Base-by-base conservation (phyloP, 2,888 invertebrate genomes). In the Anthrax anthrax region DNA sequence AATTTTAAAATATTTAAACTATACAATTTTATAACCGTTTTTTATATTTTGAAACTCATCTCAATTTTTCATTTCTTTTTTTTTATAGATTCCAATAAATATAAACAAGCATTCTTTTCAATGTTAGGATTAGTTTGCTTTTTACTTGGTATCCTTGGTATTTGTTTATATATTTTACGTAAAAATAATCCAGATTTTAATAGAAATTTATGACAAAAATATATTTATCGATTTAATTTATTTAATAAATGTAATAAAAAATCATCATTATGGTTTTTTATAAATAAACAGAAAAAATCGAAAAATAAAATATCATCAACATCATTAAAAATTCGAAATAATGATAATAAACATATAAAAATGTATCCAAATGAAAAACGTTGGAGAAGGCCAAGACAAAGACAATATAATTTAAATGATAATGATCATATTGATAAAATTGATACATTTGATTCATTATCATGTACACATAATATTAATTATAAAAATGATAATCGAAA, bases 31-130 rank as follows among this genome's bases (percentile, higher is more conserved):
- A n/a, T n/a, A n/a, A n/a, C n/a, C n/a, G n/a, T n/a, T n/a, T n/a
- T n/a, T n/a, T n/a, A n/a, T n/a, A n/a, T n/a, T n/a, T n/a, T n/a
- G n/a, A n/a, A n/a, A n/a, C n/a, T n/a, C n/a, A n/a, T n/a, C n/a
- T n/a, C n/a, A n/a, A n/a, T n/a, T 32, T 32, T 5, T 32, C 4
- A 12, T 12, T n/a, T 32, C 36, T 16, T 2, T 36, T 36, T 36
- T 36, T 36, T 16, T n/a, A 36, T 16, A 2, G 65, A 65, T 52
- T 64, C 63, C 1, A 56, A 58, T 6, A 64, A 67, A 18, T 69
- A 65, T 49, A 64, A 64, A 4, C 65, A 67, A 44, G 69, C 67
- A 0, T 69, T 69, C 48, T 69, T 65, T 49, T 61, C 64, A 4
- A 62, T 69, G 64, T 51, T 69, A 3, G 55, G 57, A 0, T 51